Percentiles rank a stretch among this genome's conserved stretches.
phyloP scores from a whole-genome alignment of 2,888 invertebrate genomes.

The Cheilosia vulpina region DNA sequence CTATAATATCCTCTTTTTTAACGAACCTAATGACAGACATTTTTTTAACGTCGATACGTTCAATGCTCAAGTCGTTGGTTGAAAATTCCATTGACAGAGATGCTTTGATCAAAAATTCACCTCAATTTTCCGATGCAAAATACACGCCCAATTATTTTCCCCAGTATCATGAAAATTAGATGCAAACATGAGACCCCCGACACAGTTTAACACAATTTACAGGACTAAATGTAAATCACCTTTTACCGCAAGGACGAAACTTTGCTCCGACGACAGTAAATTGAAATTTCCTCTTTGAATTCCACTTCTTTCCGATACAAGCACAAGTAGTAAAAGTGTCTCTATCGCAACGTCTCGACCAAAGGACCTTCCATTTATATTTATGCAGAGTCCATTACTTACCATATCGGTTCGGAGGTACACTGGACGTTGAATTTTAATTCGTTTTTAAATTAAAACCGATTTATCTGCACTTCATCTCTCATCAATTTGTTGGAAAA shows the following conservation, averaged over 20 bases:
- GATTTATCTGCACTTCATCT: slow-evolving; percentile 73
- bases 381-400: slow-evolving; percentile 31
- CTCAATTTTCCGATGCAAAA: not conserved
- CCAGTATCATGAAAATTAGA: slow-evolving; percentile 57
- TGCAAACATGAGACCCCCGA: slow-evolving; percentile 40
- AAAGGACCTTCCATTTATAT: slow-evolving; percentile 24
- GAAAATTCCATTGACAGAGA: not conserved
- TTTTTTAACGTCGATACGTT: too few species aligned
- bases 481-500: slow-evolving; percentile 73
- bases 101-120: not conserved
- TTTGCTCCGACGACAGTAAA: slow-evolving; percentile 30
- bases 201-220: slow-evolving; percentile 51
- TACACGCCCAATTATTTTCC: not conserved
- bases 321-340: not conserved
- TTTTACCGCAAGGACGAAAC: slow-evolving; percentile 11
- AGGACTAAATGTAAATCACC: slow-evolving; percentile 49
- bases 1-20: too few species aligned
- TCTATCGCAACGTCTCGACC: not conserved
- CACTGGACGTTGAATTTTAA: slow-evolving; percentile 61
- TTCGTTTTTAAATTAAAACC: slow-evolving; percentile 71
- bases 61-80: not conserved
- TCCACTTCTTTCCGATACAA: slow-evolving; percentile 49
- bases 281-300: slow-evolving; percentile 65
- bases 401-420: not conserved
- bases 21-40: too few species aligned